phyloP scores from a whole-genome alignment of 2,113 vertebrate genomes.

The Galemys pyrenaicus region DNA sequence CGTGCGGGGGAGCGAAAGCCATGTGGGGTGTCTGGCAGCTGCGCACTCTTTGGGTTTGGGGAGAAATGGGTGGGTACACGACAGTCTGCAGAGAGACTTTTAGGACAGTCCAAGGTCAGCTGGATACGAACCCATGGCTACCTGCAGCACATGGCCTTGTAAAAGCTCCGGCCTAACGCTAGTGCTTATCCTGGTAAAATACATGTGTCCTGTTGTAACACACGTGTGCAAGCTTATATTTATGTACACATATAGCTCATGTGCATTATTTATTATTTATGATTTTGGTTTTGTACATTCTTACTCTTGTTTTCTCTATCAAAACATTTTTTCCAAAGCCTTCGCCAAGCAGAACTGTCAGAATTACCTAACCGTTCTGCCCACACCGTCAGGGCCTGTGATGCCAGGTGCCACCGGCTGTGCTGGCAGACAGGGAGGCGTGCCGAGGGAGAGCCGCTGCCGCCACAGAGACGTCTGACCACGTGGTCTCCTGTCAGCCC shows the following conservation, averaged over 20 bases:
- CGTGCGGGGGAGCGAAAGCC: neutral
- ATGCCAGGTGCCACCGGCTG: constrained; percentile 80
- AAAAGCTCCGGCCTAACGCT: neutral
- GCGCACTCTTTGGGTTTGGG: neutral
- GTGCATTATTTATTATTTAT: neutral
- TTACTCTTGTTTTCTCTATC: neutral
- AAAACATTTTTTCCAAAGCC: neutral
- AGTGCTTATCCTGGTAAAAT: neutral
- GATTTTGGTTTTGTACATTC: neutral
- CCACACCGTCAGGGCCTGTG: constrained; percentile 63
- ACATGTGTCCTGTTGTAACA: neutral
- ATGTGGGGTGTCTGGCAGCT: neutral
- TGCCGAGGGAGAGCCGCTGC: constrained; percentile 39
- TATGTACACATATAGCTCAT: neutral
- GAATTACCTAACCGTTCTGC: neutral
- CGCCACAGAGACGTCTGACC: constrained; percentile 44
- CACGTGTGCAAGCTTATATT: too few species aligned
- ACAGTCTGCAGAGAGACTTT: neutral
- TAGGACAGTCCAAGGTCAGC: neutral
- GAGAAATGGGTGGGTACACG: neutral
- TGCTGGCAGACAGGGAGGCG: constrained; percentile 70
- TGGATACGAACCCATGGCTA: neutral
- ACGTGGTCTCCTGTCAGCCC: neutral
- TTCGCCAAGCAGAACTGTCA: neutral
- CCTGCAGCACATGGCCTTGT: neutral